Conservation (phyloP, 2,113 vertebrate species). For the Carassius gibelio region DNA sequence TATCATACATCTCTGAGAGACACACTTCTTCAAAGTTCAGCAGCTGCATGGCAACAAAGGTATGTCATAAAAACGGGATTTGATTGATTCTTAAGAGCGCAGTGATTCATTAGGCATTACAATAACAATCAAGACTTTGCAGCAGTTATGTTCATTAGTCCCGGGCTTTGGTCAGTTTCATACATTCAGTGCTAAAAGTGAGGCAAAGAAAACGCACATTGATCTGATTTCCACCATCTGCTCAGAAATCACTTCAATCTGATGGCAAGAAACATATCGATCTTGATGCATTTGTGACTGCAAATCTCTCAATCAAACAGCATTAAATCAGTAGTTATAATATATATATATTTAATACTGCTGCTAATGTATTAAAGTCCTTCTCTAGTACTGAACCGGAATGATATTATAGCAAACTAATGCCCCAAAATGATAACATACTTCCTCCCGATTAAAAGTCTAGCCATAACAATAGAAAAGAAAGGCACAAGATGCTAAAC, state of each 20-base stretch:
- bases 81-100: slow-evolving; percentile 9
- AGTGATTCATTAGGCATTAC: slow-evolving; percentile 30
- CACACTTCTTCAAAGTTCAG: slow-evolving; percentile 20
- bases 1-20: slow-evolving; percentile 18
- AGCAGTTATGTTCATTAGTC: background rate
- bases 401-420: slow-evolving; percentile 27
- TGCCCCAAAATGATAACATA: slow-evolving; percentile 25
- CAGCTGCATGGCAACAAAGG: slow-evolving; percentile 13
- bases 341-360: background rate
- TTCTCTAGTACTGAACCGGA: slow-evolving; percentile 9
- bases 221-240: background rate
- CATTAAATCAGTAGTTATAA: slow-evolving; percentile 41
- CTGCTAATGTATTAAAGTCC: slow-evolving; percentile 22
- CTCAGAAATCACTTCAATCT: too few species aligned
- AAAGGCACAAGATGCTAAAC: slow-evolving; percentile 31
- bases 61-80: background rate
- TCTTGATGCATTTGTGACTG: background rate
- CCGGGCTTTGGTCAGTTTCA: slow-evolving; percentile 11
- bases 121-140: slow-evolving; percentile 25
- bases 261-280: background rate
- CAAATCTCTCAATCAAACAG: slow-evolving; percentile 8
- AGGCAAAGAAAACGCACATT: background rate
- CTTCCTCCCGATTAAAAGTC: slow-evolving; percentile 6
- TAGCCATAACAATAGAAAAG: background rate
- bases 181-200: slow-evolving; percentile 37